Evolutionary conservation across 2,113 vertebrate genomes (phyloP), one percentile per base, ranked within the genome.

Genomic region (Xenus cinereus): DNA sequence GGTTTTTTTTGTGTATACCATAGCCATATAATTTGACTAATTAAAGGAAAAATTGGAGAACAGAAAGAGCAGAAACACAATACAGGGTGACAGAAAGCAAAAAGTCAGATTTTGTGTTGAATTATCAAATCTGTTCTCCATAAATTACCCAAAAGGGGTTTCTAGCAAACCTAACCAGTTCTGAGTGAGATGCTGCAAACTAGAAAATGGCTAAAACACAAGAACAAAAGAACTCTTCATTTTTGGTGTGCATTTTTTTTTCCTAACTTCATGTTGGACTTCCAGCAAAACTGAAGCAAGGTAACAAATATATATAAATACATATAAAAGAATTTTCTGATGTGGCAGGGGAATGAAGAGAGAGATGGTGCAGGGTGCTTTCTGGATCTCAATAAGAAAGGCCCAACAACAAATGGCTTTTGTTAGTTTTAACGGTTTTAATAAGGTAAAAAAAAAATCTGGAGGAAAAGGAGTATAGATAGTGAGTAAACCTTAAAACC

Each of bases 31-130:
- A 66, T 71, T 84, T 60, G 95, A 41, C 10, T 43, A 62, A 73
- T 74, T 26, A 75, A 93, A 89, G 18, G 18, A 85, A 91, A 91
- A 87, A 54, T n/a, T 69, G 37, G 45, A 91, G 17, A 94, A 33
- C 27, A 84, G 69, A 64, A 73, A n/a, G 5, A 10, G 1, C 16
- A 75, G 56, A 90, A 86, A 74, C 37, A 53, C 3, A 4, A 85
- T 50, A 60, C 26, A 48, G 11, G 15, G 6, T 60, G 33, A 91
- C 12, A 87, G 39, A 91, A 89, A 68, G 86, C 14, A 68, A 53
- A 43, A 89, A 48, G 15, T 68, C 48, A 72, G 43, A 51, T 71
- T 72, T 91, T 30, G 11, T 26, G 6, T 5, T 79, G 37, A 82
- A 83, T 60, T 69, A 56, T 66, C 43, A 82, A 89, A 84, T 64